Evolutionary conservation across 2,888 invertebrate genomes (phyloP).

Genomic region (Oscheius sp.): DNA sequence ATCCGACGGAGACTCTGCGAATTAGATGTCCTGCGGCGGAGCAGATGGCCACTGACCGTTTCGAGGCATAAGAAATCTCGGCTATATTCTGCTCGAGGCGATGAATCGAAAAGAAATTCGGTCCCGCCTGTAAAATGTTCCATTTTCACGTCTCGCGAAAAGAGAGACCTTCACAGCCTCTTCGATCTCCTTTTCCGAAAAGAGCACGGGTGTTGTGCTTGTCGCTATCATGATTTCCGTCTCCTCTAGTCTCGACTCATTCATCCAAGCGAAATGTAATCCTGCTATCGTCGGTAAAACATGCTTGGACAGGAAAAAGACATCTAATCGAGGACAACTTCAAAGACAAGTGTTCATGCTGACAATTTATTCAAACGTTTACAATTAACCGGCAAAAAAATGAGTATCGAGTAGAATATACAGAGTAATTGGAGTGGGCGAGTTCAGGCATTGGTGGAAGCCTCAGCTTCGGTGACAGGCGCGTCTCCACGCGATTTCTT

Average conservation of each 20-base stretch:
- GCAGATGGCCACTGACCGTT: constrained; percentile 4
- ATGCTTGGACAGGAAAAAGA: neutral
- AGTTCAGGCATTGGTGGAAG: neutral
- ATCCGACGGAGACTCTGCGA: constrained; percentile 7
- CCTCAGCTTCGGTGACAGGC: constrained; percentile 3
- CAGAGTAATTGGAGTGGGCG: neutral
- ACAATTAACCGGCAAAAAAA: neutral
- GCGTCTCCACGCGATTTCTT: constrained; percentile 30
- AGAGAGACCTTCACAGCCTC: neutral
- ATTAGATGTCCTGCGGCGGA: neutral
- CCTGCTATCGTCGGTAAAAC: neutral
- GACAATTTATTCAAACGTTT: constrained; percentile 6
- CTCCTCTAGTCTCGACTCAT: constrained; percentile 5
- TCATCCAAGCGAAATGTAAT: constrained; percentile 14
- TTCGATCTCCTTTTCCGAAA: constrained; percentile 3
- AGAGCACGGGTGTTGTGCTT: neutral
- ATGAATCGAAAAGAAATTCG: neutral
- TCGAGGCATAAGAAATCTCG: constrained; percentile 15
- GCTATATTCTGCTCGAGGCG: neutral
- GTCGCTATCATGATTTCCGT: constrained; percentile 12
- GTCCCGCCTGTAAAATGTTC: neutral
- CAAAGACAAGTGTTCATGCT: neutral
- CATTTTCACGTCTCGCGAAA: neutral
- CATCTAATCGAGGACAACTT: neutral
- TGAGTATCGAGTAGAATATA: constrained; percentile 25